These are phyloP conservation scores for Dolichopus griseipennis DNA, from an alignment of 2,888 invertebrate species.

Conservation along the genomic window DNA sequence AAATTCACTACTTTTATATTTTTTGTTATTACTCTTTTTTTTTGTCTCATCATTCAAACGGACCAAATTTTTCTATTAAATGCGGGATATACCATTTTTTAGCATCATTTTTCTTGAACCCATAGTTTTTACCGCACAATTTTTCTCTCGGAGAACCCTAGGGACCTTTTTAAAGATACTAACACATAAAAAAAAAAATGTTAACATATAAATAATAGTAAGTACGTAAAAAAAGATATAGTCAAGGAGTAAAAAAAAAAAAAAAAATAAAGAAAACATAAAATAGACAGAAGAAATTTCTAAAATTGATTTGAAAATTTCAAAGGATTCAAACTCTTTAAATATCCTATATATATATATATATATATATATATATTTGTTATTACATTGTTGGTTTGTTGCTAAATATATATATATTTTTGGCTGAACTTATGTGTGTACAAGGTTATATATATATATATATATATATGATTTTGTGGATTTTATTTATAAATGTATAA, in stretches of 20 bases:
- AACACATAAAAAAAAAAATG: not conserved
- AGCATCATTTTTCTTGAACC: not conserved
- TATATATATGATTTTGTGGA: too few species aligned
- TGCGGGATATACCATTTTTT: not conserved
- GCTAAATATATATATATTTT: too few species aligned
- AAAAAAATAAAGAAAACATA: not conserved
- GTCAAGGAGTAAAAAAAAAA: not conserved
- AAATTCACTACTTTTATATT: too few species aligned
- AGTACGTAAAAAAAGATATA: not conserved
- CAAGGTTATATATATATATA: too few species aligned
- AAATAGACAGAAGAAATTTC: not conserved
- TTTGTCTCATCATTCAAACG: not conserved
- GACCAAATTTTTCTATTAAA: not conserved
- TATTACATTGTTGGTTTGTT: too few species aligned
- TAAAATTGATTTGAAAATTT: not conserved
- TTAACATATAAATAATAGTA: not conserved
- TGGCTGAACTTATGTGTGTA: too few species aligned
- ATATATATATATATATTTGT: too few species aligned
- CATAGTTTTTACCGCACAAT: not conserved
- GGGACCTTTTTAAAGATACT: not conserved
- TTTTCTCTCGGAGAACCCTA: not conserved
- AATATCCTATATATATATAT: too few species aligned
- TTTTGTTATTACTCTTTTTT: too few species aligned
- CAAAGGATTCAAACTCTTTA: not conserved
- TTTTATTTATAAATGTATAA: too few species aligned